These are phyloP conservation scores for Drosophila nikananu DNA, from an alignment of 1,140 invertebrate genomes.

Conservation along the genomic window DNA sequence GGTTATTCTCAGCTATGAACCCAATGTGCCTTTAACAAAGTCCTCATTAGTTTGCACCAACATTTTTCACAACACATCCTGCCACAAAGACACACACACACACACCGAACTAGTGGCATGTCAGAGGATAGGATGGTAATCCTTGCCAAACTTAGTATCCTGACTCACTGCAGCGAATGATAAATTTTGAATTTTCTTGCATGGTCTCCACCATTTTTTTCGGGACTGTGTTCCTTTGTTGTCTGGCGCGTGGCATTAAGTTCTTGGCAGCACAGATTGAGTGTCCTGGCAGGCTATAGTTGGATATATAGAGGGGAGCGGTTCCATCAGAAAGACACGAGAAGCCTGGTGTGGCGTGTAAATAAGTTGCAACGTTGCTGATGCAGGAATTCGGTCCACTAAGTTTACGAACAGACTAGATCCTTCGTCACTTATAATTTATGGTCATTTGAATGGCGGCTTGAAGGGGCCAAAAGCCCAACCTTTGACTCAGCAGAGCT, in stretches of 20 bases:
- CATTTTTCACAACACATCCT: slow-evolving; percentile 20
- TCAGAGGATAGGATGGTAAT: slow-evolving; percentile 11
- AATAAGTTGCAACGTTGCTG: slow-evolving; percentile 52
- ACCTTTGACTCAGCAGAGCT: slow-evolving; percentile 27
- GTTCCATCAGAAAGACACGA: too few relatives aligned
- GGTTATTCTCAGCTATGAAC: neutral
- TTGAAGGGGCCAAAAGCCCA: slow-evolving; percentile 11
- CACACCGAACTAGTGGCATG: slow-evolving; percentile 11
- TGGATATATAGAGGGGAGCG: neutral
- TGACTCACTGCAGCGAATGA: slow-evolving; percentile 49
- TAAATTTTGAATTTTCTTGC: slow-evolving; percentile 47
- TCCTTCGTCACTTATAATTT: slow-evolving; percentile 73
- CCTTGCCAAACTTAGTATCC: slow-evolving; percentile 9
- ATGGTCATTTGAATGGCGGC: slow-evolving; percentile 61
- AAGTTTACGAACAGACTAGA: slow-evolving; percentile 58
- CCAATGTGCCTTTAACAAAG: neutral
- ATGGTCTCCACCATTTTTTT: slow-evolving; percentile 27
- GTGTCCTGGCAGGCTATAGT: slow-evolving; percentile 25
- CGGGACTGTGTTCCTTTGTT: slow-evolving; percentile 61
- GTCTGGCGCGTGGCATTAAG: slow-evolving; percentile 72
- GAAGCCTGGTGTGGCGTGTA: slow-evolving; percentile 31
- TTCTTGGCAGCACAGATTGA: slow-evolving; percentile 65
- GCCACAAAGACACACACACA: slow-evolving; percentile 11
- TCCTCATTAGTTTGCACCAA: slow-evolving; percentile 46
- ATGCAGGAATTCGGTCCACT: slow-evolving; percentile 55